Evolutionary conservation across 92 coral and sea anemone genomes (phyloP).

Genomic region (Nematostella vectensis): DNA sequence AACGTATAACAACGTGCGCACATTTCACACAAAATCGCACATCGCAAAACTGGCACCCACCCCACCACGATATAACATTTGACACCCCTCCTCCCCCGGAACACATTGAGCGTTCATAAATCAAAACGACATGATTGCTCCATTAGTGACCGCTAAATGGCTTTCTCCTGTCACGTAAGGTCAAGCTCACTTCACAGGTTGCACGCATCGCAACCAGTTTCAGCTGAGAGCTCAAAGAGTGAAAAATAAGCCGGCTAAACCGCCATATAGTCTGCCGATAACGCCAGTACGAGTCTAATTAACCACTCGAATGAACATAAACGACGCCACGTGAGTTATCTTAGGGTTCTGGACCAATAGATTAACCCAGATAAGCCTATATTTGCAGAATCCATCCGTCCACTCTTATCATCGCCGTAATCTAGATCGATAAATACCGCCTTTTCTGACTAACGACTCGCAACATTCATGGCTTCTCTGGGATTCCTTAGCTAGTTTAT

Average conservation of each 20-base stretch:
- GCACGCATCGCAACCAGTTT: not conserved
- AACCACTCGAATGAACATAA: not conserved
- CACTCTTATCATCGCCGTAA: not conserved
- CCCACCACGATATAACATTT: too few relatives aligned
- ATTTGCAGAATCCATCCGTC: not conserved
- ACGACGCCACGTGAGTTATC: not conserved
- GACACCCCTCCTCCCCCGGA: too few relatives aligned
- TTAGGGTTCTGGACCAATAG: not conserved
- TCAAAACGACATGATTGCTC: too few relatives aligned
- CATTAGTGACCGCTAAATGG: not conserved
- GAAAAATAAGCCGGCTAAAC: too few relatives aligned
- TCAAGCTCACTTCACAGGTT: not conserved
- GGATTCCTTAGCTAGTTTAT: too few relatives aligned
- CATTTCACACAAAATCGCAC: too few relatives aligned
- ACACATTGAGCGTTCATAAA: too few relatives aligned
- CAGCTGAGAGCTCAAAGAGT: not conserved
- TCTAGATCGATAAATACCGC: not conserved
- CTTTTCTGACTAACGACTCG: too few relatives aligned
- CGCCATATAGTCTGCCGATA: not conserved
- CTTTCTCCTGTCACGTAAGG: not conserved
- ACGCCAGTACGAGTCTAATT: not conserved
- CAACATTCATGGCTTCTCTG: too few relatives aligned
- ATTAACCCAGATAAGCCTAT: slow-evolving; percentile 1
- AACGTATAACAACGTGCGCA: too few relatives aligned
- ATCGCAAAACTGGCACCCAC: too few relatives aligned